Evolutionary conservation across 2,888 invertebrate genomes (phyloP).

Genomic region (Nomada flava): DNA sequence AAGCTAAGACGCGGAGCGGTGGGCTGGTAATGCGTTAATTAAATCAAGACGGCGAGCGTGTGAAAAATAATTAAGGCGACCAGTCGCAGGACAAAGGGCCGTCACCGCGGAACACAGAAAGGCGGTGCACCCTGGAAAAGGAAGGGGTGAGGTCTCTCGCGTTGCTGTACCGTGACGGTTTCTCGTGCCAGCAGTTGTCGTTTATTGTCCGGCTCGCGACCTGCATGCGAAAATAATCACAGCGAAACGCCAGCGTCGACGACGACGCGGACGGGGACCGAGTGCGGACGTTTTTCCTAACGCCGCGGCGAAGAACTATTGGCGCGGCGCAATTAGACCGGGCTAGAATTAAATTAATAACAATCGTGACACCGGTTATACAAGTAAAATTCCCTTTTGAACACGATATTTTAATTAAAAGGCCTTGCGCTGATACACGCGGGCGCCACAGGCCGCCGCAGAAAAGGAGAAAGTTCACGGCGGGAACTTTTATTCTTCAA

Average conservation of each 20-base stretch:
- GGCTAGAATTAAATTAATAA: constrained; percentile 64
- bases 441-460: neutral
- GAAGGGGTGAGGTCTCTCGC: constrained; percentile 47
- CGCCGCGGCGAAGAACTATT: constrained; percentile 51
- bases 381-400: constrained; percentile 60
- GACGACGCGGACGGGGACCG: neutral
- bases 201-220: constrained; percentile 45
- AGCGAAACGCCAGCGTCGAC: constrained; percentile 15
- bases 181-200: constrained; percentile 40
- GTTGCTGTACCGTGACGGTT: constrained; percentile 32
- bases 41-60: constrained; percentile 68
- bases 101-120: constrained; percentile 47
- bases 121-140: constrained; percentile 31
- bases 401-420: constrained; percentile 65
- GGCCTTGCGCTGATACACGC: constrained; percentile 22
- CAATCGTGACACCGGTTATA: constrained; percentile 55
- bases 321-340: constrained; percentile 61
- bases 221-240: constrained; percentile 47
- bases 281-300: constrained; percentile 17
- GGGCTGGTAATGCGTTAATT: constrained; percentile 65
- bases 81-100: constrained; percentile 53
- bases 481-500: constrained; percentile 60
- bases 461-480: constrained; percentile 44
- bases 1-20: constrained; percentile 58
- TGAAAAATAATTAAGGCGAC: constrained; percentile 69